Base-by-base conservation (phyloP, 2,113 vertebrate genomes). In the Bostrychus sinensis region DNA sequence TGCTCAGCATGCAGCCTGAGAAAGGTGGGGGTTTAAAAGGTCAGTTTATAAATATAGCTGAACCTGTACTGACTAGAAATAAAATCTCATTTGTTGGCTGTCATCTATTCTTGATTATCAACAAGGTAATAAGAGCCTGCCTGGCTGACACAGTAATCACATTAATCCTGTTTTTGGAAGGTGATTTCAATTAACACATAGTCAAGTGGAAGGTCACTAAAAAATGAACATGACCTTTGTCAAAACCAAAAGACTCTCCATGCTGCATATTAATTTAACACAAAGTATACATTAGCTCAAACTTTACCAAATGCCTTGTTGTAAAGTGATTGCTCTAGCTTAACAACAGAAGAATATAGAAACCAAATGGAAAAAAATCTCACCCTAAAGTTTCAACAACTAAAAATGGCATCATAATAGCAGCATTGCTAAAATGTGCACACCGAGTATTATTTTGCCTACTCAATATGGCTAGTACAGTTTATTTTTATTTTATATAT, bases 1-100 rank as follows among this genome's bases (percentile, higher is more conserved):
- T 97, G 88, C 80, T 96, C 94, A 22, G 78, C 62, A 66, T 98
- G 92, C 41, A 99, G 87, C 73, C 95, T 98, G 58, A 20, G 19
- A 37, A 53, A 34, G 19, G 46, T 6, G 3, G 1, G 8, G 5
- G 42, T 53, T n/a, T 17, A 56, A 60, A 26, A 8, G 7, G 11
- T 28, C 1, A 32, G 22, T 20, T 45, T 51, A 14, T n/a, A 36
- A 22, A 43, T 34, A 43, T 2, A 8, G 23, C 14, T 55, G 10
- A 5, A 8, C 14, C 25, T n/a, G 48, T 28, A 51, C 14, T 2
- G 7, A 28, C 48, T 51, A 28, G 14, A 51, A 51, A 28, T 28
- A 28, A 16, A 48, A 50, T 50, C 8, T 5, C 9, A n/a, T 34
- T 17, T 54, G 7, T 26, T 48, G 23, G 45, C 22, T 48, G 23